A percentile compares a stretch with the other conserved stretches of the same genome.
Evolutionary conservation across 2,113 vertebrate genomes (phyloP).

Genomic region (Mus spicilegus): DNA sequence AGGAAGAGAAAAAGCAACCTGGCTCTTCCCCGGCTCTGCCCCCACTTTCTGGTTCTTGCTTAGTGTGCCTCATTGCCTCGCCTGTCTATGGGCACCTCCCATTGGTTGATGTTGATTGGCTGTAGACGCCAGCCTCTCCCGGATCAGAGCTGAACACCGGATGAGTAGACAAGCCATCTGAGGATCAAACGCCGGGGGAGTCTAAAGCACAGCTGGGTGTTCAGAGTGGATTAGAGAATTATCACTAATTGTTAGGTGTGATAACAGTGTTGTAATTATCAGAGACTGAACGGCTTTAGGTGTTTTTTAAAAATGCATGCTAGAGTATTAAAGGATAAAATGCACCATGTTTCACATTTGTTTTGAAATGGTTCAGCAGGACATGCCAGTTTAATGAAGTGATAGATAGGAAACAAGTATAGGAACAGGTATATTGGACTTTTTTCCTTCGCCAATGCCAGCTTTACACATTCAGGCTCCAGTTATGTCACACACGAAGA

Average conservation of each 20-base stretch:
- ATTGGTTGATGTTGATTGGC: not conserved
- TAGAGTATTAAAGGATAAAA: slow-evolving; percentile 30
- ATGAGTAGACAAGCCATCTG: not conserved
- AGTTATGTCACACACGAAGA: not conserved
- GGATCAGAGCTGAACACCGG: not conserved
- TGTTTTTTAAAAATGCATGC: not conserved
- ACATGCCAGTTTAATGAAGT: not conserved
- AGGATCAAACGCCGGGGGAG: not conserved
- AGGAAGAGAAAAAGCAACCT: not conserved
- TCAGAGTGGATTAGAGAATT: not conserved
- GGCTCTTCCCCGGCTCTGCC: too few species aligned
- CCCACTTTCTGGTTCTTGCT: not conserved
- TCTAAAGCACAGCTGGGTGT: not conserved
- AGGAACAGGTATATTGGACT: not conserved
- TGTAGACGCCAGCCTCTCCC: not conserved
- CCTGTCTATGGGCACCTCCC: not conserved
- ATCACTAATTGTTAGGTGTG: not conserved
- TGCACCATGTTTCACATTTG: slow-evolving; percentile 5
- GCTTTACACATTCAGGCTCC: not conserved
- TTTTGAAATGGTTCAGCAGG: slow-evolving; percentile 52
- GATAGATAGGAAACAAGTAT: not conserved
- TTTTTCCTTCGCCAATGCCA: not conserved
- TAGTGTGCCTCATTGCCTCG: not conserved
- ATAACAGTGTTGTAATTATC: not conserved
- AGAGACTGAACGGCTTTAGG: not conserved